phyloP scores from a whole-genome alignment of 2,888 invertebrate species.

The Drosophila pegasa region DNA sequence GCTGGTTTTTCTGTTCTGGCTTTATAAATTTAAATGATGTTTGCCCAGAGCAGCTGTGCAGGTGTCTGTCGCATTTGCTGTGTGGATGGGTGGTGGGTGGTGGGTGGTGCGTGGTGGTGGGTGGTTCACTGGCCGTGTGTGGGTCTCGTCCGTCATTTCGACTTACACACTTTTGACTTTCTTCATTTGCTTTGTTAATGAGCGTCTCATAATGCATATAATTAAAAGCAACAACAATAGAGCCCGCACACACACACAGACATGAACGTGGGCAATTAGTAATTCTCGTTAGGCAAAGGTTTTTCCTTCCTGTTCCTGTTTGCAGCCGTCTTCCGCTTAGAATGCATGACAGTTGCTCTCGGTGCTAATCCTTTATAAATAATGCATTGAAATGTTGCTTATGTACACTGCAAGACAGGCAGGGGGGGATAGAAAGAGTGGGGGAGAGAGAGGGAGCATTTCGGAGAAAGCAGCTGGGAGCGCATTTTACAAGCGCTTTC shows the following conservation, averaged over 20 bases:
- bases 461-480: slow-evolving; percentile 25
- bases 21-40: slow-evolving; percentile 71
- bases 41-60: slow-evolving; percentile 39
- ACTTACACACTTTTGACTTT: slow-evolving; percentile 61
- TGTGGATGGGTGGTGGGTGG: not conserved
- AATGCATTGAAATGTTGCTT: slow-evolving; percentile 69
- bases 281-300: slow-evolving; percentile 73
- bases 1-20: slow-evolving; percentile 46
- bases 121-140: slow-evolving; percentile 36
- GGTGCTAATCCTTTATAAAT: slow-evolving; percentile 75
- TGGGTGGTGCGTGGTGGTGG: slow-evolving; percentile 13
- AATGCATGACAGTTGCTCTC: slow-evolving; percentile 59
- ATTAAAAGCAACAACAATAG: slow-evolving; percentile 68
- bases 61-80: slow-evolving; percentile 25
- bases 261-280: slow-evolving; percentile 64
- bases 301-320: slow-evolving; percentile 76
- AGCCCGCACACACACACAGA: slow-evolving; percentile 1
- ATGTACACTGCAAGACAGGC: not conserved
- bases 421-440: not conserved
- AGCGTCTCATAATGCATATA: slow-evolving; percentile 76
- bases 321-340: slow-evolving; percentile 52
- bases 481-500: slow-evolving; percentile 49
- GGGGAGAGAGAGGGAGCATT: not conserved
- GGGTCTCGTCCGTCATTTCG: slow-evolving; percentile 39
- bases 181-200: slow-evolving; percentile 80